Conservation (phyloP, 2,797 vertebrate genomes). For the Catharus ustulatus region DNA sequence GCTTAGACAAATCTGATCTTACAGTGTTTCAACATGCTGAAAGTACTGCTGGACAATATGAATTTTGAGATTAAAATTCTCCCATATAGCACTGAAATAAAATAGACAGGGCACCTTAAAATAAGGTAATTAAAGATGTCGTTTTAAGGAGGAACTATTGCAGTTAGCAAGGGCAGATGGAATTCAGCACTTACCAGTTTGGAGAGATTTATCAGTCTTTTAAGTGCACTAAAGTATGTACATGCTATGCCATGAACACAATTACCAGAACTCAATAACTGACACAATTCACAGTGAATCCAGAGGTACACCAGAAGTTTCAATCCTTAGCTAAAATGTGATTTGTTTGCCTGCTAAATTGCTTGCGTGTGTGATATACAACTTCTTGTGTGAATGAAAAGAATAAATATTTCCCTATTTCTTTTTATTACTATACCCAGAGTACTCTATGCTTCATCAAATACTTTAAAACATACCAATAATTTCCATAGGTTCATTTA, state of each 20-base stretch:
- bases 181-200: background rate
- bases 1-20: background rate
- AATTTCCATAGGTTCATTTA: background rate
- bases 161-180: background rate
- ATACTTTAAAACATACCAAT: background rate
- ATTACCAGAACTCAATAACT: background rate
- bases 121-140: background rate
- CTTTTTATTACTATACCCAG: background rate
- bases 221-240: background rate
- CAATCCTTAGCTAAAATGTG: background rate
- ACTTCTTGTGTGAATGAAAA: background rate
- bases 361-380: background rate
- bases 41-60: background rate
- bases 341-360: background rate
- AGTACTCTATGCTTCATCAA: background rate
- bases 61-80: background rate
- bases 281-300: background rate
- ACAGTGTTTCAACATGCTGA: background rate
- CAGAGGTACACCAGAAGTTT: background rate
- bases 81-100: background rate
- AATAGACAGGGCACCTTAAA: background rate
- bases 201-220: background rate
- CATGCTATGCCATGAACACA: background rate
- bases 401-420: background rate
- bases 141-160: slow-evolving; percentile 2